Evolutionary conservation across 2,888 invertebrate genomes (phyloP).

Genomic region (Ethmia dodecea): DNA sequence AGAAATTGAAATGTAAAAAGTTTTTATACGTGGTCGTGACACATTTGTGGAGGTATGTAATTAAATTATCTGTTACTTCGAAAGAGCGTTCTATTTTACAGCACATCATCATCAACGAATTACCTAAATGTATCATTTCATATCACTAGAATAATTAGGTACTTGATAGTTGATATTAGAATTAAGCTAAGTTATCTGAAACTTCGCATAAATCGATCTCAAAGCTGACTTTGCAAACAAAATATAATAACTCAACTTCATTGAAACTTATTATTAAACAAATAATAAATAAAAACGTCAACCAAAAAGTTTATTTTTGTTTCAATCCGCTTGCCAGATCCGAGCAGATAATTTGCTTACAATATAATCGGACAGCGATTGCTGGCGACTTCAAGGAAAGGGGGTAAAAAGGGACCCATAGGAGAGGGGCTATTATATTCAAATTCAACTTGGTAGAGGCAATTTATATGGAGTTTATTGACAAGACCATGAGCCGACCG

Average conservation of each 20-base stretch:
- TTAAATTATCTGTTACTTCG: no score
- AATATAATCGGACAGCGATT: conserved; percentile 75
- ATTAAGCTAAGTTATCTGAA: no score
- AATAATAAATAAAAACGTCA: conserved; percentile 39
- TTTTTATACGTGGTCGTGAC: no score
- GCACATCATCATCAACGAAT: neutral
- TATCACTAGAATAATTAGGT: neutral
- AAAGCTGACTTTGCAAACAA: no score
- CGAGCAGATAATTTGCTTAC: conserved; percentile 75
- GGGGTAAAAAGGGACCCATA: conserved; percentile 63
- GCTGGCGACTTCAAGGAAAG: conserved; percentile 52
- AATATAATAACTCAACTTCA: neutral
- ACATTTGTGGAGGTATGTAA: no score
- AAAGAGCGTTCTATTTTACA: neutral
- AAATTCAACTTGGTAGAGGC: conserved; percentile 69
- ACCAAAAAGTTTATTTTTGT: conserved; percentile 26
- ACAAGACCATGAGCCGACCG: conserved; percentile 54
- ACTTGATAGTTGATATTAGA: neutral
- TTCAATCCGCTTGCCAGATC: conserved; percentile 61
- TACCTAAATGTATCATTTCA: neutral
- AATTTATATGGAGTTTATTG: conserved; percentile 77
- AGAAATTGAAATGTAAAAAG: no score
- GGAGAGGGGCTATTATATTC: conserved; percentile 71
- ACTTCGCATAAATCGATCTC: no score
- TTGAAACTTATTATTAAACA: conserved; percentile 17